Percentiles rank a stretch among this genome's conserved stretches.
These are phyloP conservation scores for Coptodon rendalli DNA, from an alignment of 2,113 vertebrate species.

Conservation along the genomic window DNA sequence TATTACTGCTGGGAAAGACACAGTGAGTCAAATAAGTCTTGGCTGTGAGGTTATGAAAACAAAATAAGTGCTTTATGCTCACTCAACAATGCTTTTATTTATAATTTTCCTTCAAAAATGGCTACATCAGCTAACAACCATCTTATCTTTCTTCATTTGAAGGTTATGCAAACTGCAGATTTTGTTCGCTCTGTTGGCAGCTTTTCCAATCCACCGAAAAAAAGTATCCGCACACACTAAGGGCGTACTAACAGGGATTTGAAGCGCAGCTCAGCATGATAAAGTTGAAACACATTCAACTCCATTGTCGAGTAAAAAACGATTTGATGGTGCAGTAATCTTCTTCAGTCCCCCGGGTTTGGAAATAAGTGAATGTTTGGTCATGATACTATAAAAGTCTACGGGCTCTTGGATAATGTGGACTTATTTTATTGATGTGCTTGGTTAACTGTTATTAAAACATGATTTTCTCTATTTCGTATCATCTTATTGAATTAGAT, in stretches of 20 bases:
- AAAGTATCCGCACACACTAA: slow-evolving; percentile 9
- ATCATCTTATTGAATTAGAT: slow-evolving; percentile 43
- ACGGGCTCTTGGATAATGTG: not conserved
- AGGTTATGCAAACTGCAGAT: slow-evolving; percentile 3
- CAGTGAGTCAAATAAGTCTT: not conserved
- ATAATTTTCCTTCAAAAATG: not conserved
- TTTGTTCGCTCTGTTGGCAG: slow-evolving; percentile 11
- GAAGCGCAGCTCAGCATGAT: slow-evolving; percentile 10
- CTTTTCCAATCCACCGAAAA: not conserved
- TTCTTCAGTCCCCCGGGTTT: not conserved
- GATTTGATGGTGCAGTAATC: not conserved
- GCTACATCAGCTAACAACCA: not conserved
- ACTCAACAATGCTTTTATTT: not conserved
- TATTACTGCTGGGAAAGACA: not conserved
- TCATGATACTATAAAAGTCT: not conserved
- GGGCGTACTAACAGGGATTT: slow-evolving; percentile 4
- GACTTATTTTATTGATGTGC: slow-evolving; percentile 7
- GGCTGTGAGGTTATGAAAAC: slow-evolving; percentile 3
- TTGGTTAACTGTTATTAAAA: not conserved
- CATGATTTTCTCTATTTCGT: slow-evolving; percentile 22
- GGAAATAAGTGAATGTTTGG: not conserved
- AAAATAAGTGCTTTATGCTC: not conserved
- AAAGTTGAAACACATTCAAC: slow-evolving; percentile 1
- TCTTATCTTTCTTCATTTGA: not conserved
- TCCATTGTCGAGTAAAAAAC: not conserved